Conservation (phyloP, 2,113 vertebrate species). For the Mus musculus region GRCm39 chr1:91753501-91754000, state of each 20-base stretch:
- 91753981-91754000: neutral
- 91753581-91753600: neutral
- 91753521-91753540: neutral
- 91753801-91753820: no score
- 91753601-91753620: neutral
- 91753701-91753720: neutral
- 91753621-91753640: neutral
- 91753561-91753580: rapidly evolving
- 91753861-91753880: neutral
- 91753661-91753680: neutral
- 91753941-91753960: neutral
- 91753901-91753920: neutral
- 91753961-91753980: neutral
- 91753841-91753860: neutral
- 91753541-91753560: neutral
- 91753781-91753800: no score
- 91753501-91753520: neutral
- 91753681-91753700: neutral
- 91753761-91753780: no score
- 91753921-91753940: neutral
- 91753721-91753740: neutral
- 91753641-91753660: neutral
- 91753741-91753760: neutral
- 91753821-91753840: no score
- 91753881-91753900: neutral